These are phyloP conservation scores for Drosophila trichaetosa DNA, from an alignment of 2,888 invertebrate species.

Conservation along the genomic window DNA sequence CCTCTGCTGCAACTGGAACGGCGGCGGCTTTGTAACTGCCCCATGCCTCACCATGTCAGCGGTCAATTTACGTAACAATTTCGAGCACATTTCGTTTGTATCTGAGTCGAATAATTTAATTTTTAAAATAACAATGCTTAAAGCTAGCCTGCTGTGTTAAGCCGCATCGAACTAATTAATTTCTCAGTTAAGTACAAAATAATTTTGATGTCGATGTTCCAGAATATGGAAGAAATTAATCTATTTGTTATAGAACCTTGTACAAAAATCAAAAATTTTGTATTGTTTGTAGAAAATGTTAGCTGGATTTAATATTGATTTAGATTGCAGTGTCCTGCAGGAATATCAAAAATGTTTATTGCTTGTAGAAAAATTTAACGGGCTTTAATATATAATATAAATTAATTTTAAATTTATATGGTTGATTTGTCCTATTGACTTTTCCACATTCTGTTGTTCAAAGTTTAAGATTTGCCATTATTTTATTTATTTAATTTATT, in stretches of 20 bases:
- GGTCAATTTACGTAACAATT: slow-evolving; percentile 27
- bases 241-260: accelerated
- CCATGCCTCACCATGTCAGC: neutral
- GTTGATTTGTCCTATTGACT: neutral
- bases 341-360: too few species aligned
- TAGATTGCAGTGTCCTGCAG: too few species aligned
- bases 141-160: slow-evolving; percentile 28
- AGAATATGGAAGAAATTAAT: neutral
- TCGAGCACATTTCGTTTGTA: slow-evolving; percentile 40
- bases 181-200: too few species aligned
- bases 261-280: neutral
- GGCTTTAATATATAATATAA: neutral
- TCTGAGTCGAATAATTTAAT: slow-evolving; percentile 17
- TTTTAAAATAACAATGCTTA: slow-evolving; percentile 4
- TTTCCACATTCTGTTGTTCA: neutral
- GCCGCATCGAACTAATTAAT: neutral
- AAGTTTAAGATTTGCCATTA: neutral
- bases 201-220: too few species aligned
- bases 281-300: neutral
- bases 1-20: slow-evolving; percentile 12
- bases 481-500: neutral
- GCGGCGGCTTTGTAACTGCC: neutral
- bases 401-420: neutral
- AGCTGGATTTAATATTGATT: too few species aligned
- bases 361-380: neutral